Evolutionary conservation across 2,888 invertebrate genomes (phyloP), one percentile per base, ranked within the genome.

Genomic region (Clostera curtula): DNA sequence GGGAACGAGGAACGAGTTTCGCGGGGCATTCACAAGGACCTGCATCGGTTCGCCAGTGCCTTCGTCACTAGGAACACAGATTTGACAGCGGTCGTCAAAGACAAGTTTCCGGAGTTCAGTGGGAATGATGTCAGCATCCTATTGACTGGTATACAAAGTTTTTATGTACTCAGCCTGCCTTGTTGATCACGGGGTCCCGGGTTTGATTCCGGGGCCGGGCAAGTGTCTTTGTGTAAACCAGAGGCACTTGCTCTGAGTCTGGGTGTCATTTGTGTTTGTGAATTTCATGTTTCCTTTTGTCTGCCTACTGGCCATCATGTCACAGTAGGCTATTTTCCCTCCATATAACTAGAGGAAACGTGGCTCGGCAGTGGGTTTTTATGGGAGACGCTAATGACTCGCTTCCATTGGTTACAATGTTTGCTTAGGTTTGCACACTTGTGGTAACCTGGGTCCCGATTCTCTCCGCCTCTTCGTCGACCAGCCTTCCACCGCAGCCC

Each of bases 401-500:
- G n/a, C n/a, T n/a, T n/a, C n/a, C n/a, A n/a, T n/a, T n/a, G n/a
- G n/a, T n/a, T n/a, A n/a, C n/a, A n/a, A n/a, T n/a, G n/a, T n/a
- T n/a, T n/a, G n/a, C n/a, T n/a, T n/a, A 56, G 96, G 96, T 6
- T 84, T 97, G 4, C 97, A 97, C 60, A 95, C 96, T 0, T 97
- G 97, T 65, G 97, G 97, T 0, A 89, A 93, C 71, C 76, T 97
- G 4, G 91, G 92, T 0, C 82, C 93, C 1, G 88, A 89, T 6
- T 89, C 90, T 19, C 72, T 96, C 1, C 87, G 88, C 35, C 80
- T 93, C 7, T 96, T 94, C 59, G 58, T 77, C 3, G 49, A 68
- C 0, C 87, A 87, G 32, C 30, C 73, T 0, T 58, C 83, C 12
- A 84, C 90, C 0, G 80, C 75, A 31, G 85, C 88, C 0, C 60